These are phyloP conservation scores for Leptogaster cylindrica DNA, from an alignment of 2,888 invertebrate genomes.

Conservation along the genomic window DNA sequence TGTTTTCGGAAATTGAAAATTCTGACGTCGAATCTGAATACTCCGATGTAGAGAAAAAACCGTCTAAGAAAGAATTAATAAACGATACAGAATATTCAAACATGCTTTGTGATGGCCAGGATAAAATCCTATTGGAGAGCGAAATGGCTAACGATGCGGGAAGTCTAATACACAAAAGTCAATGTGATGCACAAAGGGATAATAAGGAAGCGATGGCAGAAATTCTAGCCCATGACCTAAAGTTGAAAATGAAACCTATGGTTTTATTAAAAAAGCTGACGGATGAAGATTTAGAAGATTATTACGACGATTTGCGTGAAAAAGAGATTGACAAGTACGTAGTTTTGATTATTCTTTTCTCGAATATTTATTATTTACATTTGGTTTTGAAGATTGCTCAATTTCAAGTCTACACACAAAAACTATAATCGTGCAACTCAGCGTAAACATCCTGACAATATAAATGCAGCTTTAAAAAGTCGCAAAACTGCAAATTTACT, in stretches of 20 bases:
- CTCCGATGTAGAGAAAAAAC: too few species aligned
- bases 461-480: constrained; percentile 40
- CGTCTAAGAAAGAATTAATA: too few species aligned
- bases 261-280: constrained; percentile 11
- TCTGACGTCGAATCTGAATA: too few species aligned
- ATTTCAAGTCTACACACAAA: constrained; percentile 54
- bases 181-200: not conserved
- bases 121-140: too few species aligned
- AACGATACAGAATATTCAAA: too few species aligned
- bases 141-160: too few species aligned
- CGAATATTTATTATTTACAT: not conserved
- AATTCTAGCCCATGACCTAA: not conserved
- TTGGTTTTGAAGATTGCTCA: constrained; percentile 52
- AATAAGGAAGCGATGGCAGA: not conserved
- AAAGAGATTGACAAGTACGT: constrained; percentile 57
- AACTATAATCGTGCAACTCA: constrained; percentile 40
- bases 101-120: too few species aligned
- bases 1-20: too few species aligned
- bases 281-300: constrained; percentile 45
- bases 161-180: too few species aligned
- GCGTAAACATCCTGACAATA: constrained; percentile 44
- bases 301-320: constrained; percentile 52
- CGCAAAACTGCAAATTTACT: constrained; percentile 45
- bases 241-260: constrained; percentile 11
- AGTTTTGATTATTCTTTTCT: not conserved